Base-by-base conservation (phyloP, 2,888 invertebrate genomes). In the Plebejus argus region DNA sequence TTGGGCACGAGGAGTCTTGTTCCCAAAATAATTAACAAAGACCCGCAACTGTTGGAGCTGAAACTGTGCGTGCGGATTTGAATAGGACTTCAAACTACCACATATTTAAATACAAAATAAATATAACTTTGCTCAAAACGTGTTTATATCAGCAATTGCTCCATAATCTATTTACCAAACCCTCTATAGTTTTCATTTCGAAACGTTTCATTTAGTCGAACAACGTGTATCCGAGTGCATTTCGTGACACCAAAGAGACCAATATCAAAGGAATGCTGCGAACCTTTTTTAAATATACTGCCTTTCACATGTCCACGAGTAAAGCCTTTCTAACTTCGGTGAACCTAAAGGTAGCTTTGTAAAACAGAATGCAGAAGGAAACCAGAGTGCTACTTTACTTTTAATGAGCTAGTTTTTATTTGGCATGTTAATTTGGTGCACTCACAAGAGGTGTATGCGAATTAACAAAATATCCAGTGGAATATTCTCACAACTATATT, bases 201-300 rank as follows among this genome's bases (percentile, higher is more conserved):
- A 74, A 28, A 74, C 66, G 45, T 3, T 33, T 39, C 70, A 81
- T 79, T 81, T 81, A 81, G 80, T 81, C 78, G 82, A 81, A 85
- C 83, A 84, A 84, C 85, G 82, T 82, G 82, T 84, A 85, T 82
- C 83, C 81, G 82, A 84, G 83, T 87, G 86, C 82, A 83, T 86
- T 85, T 81, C 84, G 81, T 86, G 87, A 85, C 86, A 85, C 82
- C 84, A 84, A 86, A 88, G 83, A 83, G 84, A 83, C 82, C 85
- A 85, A 85, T 87, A 87, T 89, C 90, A 90, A 91, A 90, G 84
- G 81, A 82, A 81, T 81, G 81, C 80, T 83, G 83, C 89, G 85
- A 86, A 86, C 85, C 84, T 85, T 87, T 88, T 85, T 82, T 85
- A 89, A 84, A 81, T 80, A 80, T 78, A 80, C 81, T 81, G 78